Base-by-base conservation (phyloP, 35 echinoderm and acorn worm species). In the Apostichopus californicus region DNA sequence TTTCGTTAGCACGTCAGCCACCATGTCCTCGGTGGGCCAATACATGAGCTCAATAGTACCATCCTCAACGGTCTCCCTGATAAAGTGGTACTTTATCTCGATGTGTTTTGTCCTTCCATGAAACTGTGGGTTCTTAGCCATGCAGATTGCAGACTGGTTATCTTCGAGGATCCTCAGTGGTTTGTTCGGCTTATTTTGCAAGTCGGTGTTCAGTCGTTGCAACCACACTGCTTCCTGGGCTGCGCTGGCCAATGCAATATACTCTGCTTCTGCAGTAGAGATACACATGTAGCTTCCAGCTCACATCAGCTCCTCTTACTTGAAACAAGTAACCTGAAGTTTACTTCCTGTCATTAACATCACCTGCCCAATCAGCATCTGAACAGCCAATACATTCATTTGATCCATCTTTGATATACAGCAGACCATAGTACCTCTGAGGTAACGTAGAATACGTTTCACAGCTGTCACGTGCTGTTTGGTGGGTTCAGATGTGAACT, bases 181-280 rank as follows among this genome's bases (percentile, higher is more conserved):
- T 17, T 6, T 15, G 5, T 17, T 17, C 1, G 58, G 58, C 7
- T 1, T 61, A 6, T 15, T 17, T 15, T 73, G 5, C 18, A 73
- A 73, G 70, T 73, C 70, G 0, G 5, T 21, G 12, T 15, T 10
- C 5, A 73, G 15, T 11, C 18, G 9, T 6, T 17, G 5, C 10
- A 90, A 53, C 64, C 63, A 90, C 20, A 73, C 71, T 23, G 87
- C 87, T 90, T 90, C 87, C 21, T 90, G 63, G 6, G 71, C 87
- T 55, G 87, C 66, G 17, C 20, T 28, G 11, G 66, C 17, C 28
- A 77, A 73, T 73, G 87, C 87, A 17, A 73, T 26, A 46, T 90
- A 90, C 71, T 90, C 87, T 28, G 87, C 87, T 77, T 90, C 87
- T 8, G 21, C 21, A 5, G 87, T 90, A 21, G 87, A 90, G 21